Evolutionary conservation across 1,140 invertebrate genomes (phyloP), one percentile per base, ranked within the genome.

Genomic region (Drosophila bipectinata): DNA sequence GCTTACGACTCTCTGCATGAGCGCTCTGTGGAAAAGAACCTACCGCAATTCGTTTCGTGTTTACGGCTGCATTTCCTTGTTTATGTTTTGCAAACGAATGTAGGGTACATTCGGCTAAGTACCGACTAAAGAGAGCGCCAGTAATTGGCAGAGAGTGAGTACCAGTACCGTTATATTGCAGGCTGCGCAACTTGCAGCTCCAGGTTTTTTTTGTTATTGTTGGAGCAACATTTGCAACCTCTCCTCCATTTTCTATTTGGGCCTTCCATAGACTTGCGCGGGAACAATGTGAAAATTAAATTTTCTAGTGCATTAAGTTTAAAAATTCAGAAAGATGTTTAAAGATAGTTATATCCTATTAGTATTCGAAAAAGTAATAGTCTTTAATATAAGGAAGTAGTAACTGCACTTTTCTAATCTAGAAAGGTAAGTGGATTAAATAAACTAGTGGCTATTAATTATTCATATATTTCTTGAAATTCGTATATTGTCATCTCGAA

Each of bases 1-100:
- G 81, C 81, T 48, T 84, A 39, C 63, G 58, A 34, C 45, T 45
- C 56, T 64, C 26, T 21, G 2, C 21, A 21, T 15, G 14, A 24
- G 60, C 48, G 54, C 44, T 66, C 39, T 56, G 21, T 18, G 66
- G 60, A 6, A 15, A 15, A 79, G 76, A 88, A 90, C 85, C 83
- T 88, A 90, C 85, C 84, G 63, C 85, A 88, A 88, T 77, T 71
- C 45, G 67, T 79, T 89, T 88, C 64, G 75, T 78, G 69, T 87
- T 83, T 61, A 63, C 58, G 32, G 77, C 49, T 87, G 83, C 83
- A 88, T 84, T 88, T 88, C 84, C 83, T 89, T 88, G 83, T 90
- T 88, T 88, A 89, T 79, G 76, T 77, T 87, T 83, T 87, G 64
- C 80, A 72, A 68, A 59, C 68, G 62, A 88, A 87, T 87, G 75